Evolutionary conservation across 2,113 vertebrate genomes (phyloP), one percentile per base, ranked within the genome.

Genomic region (Acanthisitta chloris): DNA sequence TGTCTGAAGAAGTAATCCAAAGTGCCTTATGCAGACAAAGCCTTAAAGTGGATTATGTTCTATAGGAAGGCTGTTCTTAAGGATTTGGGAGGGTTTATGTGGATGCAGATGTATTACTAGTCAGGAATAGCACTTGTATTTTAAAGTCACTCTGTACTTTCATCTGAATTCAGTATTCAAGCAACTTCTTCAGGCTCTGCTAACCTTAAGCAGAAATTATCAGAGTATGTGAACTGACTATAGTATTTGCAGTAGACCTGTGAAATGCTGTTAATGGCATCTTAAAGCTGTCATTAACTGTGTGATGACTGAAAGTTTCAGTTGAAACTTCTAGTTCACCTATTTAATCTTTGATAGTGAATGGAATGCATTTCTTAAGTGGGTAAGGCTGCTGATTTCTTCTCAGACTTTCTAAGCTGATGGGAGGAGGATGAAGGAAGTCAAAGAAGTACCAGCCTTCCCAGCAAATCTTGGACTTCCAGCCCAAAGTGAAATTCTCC

Each of bases 1-100:
- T 93, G 76, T 90, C 59, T 72, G 92, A 77, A 89, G 52, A 69
- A 76, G 61, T 74, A 92, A 86, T 92, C 38, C 38, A 25, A 88
- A 86, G 36, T 80, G 67, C 38, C 14, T 92, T 77, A 82, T 14
- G 76, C 29, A 86, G 71, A 66, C 42, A 81, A 81, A 93, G 90
- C 64, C 71, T 88, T 46, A 46, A 92, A 94, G 80, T 93, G 86
- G 92, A 88, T 95, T 95, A 78, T 73, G 88, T 86, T 93, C 12
- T 78, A 29, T 69, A 82, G 83, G 69, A 95, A 88, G 92, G 24
- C 64, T 88, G 34, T 49, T 88, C 72, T 77, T 90, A 86, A 88
- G 88, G 91, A 86, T 92, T 94, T 88, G 62, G 38, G 69, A 81
- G 69, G 64, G 24, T 86, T 94, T 88, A 59, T 71, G 54, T 73